phyloP scores from a whole-genome alignment of 1,140 invertebrate genomes.

The Danaus melanippus region DNA sequence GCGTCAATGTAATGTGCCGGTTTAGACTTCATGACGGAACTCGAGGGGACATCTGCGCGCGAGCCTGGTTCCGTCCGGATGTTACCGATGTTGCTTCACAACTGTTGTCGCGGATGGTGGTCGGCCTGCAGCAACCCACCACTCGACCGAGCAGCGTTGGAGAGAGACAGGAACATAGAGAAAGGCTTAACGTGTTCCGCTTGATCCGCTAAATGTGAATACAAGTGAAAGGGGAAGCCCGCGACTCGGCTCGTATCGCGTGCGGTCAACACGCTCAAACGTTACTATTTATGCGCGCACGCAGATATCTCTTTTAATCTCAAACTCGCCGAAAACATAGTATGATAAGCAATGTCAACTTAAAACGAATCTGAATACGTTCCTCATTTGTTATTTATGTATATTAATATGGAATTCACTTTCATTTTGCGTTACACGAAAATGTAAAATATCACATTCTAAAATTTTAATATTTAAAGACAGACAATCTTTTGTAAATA shows the following conservation, averaged over 20 bases:
- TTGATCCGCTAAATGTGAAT: slow-evolving; percentile 55
- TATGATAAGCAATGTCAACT: slow-evolving; percentile 14
- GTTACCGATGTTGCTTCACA: slow-evolving; percentile 53
- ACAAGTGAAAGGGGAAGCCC: slow-evolving; percentile 67
- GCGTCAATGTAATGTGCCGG: slow-evolving; percentile 65
- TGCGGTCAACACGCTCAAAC: slow-evolving; percentile 38
- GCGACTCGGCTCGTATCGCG: not conserved
- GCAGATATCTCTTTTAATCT: slow-evolving; percentile 34
- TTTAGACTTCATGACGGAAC: slow-evolving; percentile 67
- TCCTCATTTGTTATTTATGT: slow-evolving; percentile 2
- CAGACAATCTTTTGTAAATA: too few relatives aligned
- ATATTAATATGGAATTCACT: too few relatives aligned
- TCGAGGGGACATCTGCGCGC: slow-evolving; percentile 56
- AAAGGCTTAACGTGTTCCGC: slow-evolving; percentile 58
- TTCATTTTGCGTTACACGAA: too few relatives aligned
- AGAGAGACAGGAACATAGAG: slow-evolving; percentile 60
- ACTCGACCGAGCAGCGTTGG: slow-evolving; percentile 44
- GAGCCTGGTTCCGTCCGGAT: slow-evolving; percentile 58
- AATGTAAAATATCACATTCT: too few relatives aligned
- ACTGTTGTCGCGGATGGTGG: slow-evolving; percentile 48
- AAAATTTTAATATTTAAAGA: too few relatives aligned
- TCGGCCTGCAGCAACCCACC: slow-evolving; percentile 45
- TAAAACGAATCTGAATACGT: not conserved
- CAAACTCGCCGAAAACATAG: slow-evolving; percentile 3
- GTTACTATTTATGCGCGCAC: slow-evolving; percentile 29